Conservation (phyloP, 2,113 vertebrate species). For the Callocephalon fimbriatum region DNA sequence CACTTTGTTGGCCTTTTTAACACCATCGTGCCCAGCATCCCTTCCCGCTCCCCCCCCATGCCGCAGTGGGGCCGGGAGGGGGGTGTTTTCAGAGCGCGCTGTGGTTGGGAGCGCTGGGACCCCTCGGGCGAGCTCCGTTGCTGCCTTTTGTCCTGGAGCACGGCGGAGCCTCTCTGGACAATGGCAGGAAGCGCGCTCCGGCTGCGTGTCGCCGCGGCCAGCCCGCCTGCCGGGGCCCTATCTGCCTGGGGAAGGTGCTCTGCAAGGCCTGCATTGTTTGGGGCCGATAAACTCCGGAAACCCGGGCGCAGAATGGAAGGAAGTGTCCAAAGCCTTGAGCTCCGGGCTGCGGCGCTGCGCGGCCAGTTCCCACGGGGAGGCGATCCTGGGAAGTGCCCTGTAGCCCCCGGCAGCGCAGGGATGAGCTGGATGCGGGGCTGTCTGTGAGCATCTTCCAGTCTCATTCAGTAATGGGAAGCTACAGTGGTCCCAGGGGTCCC, state of each 20-base stretch:
- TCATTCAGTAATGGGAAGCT: rapidly evolving
- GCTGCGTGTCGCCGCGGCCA: not conserved
- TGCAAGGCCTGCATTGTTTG: conserved; percentile 72
- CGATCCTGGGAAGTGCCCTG: not conserved
- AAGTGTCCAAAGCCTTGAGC: conserved; percentile 51
- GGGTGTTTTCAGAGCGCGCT: not conserved
- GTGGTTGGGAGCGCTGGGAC: not conserved
- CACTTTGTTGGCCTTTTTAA: not conserved
- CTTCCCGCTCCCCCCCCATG: not conserved
- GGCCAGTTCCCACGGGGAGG: conserved; percentile 72
- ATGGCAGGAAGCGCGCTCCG: conserved; percentile 72
- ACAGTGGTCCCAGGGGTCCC: rapidly evolving
- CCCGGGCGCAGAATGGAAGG: conserved; percentile 75
- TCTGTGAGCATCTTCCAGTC: not conserved
- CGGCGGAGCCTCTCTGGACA: not conserved
- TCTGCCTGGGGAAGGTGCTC: conserved; percentile 41
- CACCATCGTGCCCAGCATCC: rapidly evolving
- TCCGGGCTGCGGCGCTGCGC: not conserved
- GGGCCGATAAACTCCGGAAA: conserved; percentile 78
- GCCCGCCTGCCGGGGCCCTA: not conserved
- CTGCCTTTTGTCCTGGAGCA: conserved; percentile 33
- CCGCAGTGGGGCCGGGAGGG: rapidly evolving
- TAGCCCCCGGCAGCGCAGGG: not conserved
- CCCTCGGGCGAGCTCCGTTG: not conserved
- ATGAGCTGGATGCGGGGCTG: not conserved